These are phyloP conservation scores for Spisula subtruncata DNA, from an alignment of 2,888 invertebrate genomes.

Conservation along the genomic window DNA sequence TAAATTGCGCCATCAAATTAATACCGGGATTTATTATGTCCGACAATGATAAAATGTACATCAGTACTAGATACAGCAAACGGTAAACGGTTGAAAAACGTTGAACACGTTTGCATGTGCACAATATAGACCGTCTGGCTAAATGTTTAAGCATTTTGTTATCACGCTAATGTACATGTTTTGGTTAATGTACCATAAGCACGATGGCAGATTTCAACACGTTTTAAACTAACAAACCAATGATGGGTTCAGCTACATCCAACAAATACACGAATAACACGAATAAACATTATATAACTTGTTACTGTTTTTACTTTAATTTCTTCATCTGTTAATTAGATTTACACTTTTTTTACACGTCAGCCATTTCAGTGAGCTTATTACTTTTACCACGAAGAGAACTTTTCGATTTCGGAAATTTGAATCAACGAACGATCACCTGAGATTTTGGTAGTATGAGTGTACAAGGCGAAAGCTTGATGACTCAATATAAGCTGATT, in stretches of 20 bases:
- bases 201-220: slow-evolving; percentile 28
- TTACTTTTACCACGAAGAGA: neutral
- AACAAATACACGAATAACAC: neutral
- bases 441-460: slow-evolving; percentile 1
- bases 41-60: slow-evolving; percentile 9
- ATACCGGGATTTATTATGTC: neutral
- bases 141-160: neutral
- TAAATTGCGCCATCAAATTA: slow-evolving; percentile 1
- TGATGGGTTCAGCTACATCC: neutral
- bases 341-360: slow-evolving; percentile 5
- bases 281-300: slow-evolving; percentile 3
- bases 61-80: neutral
- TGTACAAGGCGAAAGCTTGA: neutral
- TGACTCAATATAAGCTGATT: slow-evolving; percentile 19
- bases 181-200: slow-evolving; percentile 2
- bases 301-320: slow-evolving; percentile 16
- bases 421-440: slow-evolving; percentile 1
- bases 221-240: slow-evolving; percentile 18
- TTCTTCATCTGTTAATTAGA: slow-evolving; percentile 13
- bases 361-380: neutral
- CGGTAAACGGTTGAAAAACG: neutral
- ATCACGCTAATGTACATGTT: neutral
- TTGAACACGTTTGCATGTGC: neutral
- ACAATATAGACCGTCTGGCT: neutral
- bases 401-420: neutral